Evolutionary conservation across 1,140 invertebrate species (phyloP), one percentile per base, ranked within the genome.

Genomic region (Teleopsis dalmanni): DNA sequence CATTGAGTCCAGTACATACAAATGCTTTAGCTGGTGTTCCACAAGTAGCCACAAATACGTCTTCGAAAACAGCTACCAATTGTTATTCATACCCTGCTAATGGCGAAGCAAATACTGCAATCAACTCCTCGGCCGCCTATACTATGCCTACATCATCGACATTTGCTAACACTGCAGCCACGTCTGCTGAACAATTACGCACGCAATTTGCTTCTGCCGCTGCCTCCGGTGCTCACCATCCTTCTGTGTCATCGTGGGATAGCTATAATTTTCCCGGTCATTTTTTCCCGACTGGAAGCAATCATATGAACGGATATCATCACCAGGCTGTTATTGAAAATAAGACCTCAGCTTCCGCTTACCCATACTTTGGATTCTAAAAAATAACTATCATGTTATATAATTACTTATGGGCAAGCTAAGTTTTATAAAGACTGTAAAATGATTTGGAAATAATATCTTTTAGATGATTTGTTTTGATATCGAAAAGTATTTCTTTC

Each of bases 301-400:
- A 55, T 36, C 62, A 65, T 36, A 59, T 67, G 49, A 44, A 53
- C 19, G 48, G 57, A 43, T 67, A 67, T 44, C 55, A 66, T 40
- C 62, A 65, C 23, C 61, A 63, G 31, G 21, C 54, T 7, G 33
- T 53, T 16, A 33, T 34, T 14, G 58, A 60, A 16, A 54, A 58
- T 29, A 66, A 66, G 45, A 55, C 23, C 37, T 49, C 62, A 9
- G 52, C 45, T 25, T 34, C 63, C 0, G 18, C 53, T 19, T 67
- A 67, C 50, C 57, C 64, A 13, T 67, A 67, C 47, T 67, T 67
- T 29, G 64, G 64, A 8, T 67, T 67, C 38, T 67, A 59, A 41
- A 11, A 0, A 1, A 22, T 26, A 4, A 8, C 27, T 7, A 7
- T 29, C 7, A 8, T 13, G 13, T 29, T 29, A 29, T 0, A 19